Percentiles rank a stretch among this genome's conserved stretches.
Evolutionary conservation across 2,888 invertebrate genomes (phyloP).

Genomic region (Phoronis australis): DNA sequence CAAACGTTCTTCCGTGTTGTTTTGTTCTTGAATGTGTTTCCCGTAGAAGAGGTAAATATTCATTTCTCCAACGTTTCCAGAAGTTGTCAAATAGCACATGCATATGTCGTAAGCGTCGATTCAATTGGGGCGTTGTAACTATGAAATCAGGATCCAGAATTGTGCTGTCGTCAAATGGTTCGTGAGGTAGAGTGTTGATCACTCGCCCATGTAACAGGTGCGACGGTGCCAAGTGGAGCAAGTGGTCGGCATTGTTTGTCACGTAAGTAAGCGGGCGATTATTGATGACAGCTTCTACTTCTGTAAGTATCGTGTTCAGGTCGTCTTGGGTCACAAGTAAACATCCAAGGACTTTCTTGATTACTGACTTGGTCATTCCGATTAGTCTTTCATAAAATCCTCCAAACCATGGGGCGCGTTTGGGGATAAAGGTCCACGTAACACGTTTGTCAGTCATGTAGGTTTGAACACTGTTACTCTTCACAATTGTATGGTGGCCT

Average conservation of each 20-base stretch:
- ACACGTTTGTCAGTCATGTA: constrained; percentile 4
- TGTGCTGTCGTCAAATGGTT: neutral
- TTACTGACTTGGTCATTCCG: too few relatives aligned
- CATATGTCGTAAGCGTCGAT: neutral
- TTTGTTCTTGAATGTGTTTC: too few relatives aligned
- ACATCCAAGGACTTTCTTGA: constrained; percentile 11
- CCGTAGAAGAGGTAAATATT: constrained; percentile 4
- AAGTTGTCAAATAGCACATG: constrained; percentile 7
- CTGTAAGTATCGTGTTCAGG: constrained; percentile 14
- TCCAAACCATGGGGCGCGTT: too few relatives aligned
- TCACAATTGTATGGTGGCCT: constrained; percentile 5
- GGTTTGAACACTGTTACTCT: neutral
- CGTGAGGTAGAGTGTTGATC: constrained; percentile 9
- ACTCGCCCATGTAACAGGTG: constrained; percentile 12
- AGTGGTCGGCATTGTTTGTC: constrained; percentile 5
- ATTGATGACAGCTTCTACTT: too few relatives aligned
- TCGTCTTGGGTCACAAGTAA: constrained; percentile 6
- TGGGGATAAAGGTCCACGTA: too few relatives aligned
- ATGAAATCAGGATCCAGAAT: neutral
- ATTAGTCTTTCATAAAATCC: too few relatives aligned
- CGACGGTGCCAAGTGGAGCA: constrained; percentile 12
- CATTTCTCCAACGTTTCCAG: constrained; percentile 9
- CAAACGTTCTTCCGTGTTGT: too few relatives aligned
- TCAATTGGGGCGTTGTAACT: neutral
- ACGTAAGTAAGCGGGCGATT: constrained; percentile 13